Base-by-base conservation (phyloP, 2,797 vertebrate species). In the Centropyge bicolor region DNA sequence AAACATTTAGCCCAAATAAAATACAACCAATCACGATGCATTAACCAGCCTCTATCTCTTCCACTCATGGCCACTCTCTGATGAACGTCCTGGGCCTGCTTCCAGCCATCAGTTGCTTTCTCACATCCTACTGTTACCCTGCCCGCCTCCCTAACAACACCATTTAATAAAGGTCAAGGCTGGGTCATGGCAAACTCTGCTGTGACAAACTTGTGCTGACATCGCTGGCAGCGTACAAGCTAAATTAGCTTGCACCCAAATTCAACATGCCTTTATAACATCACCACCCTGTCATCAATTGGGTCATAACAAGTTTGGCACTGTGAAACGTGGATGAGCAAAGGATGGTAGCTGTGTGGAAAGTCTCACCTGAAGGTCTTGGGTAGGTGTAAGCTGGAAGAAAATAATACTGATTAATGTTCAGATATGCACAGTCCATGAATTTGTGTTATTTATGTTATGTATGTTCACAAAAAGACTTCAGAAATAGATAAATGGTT, bases 351-450 rank as follows among this genome's bases (percentile, higher is more conserved):
- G 22, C 24, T 48, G 17, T 41, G 49, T 41, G 22, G 71, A 49
- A 67, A 17, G 38, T 84, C 94, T 95, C 92, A 99, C 98, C 98
- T 96, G 96, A 96, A 84, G 97, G 95, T 88, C 95, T 96, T 38
- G 96, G 97, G 84, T 97, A 97, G 88, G 93, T 99, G 96, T 97
- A 97, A 75, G 98, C 98, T 99, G 93, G 62, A 94, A 96, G 91
- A 94, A 76, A 83, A 94, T 10, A 91, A 86, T 1, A 86, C 65
- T 79, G 74, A 87, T 85, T 67, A 70, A 76, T 46, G 68, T 17
- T 64, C 70, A 73, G 13, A 43, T 51, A 43, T 60, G 36, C 13
- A 48, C n/a, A 46, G 27, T 6, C 0, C n/a, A 67, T 4, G 27
- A 31, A 31, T 38, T 43, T n/a, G 17, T 43, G 8, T 36, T 20